These are phyloP conservation scores for Emydura subglobosa DNA, from an alignment of 2,113 vertebrate genomes.

Conservation along the genomic window DNA sequence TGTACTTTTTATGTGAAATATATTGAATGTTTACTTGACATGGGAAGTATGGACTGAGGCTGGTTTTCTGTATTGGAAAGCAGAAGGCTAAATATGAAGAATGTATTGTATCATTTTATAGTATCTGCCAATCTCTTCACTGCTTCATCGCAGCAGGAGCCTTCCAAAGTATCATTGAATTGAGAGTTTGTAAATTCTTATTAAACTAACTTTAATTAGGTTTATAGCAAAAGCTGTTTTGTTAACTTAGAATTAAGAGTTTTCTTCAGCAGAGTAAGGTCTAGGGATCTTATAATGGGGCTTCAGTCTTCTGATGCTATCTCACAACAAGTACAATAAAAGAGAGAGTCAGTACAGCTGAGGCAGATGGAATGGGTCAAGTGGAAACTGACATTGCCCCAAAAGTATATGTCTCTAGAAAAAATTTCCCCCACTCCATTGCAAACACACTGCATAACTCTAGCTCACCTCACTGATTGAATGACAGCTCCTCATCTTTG, in stretches of 20 bases:
- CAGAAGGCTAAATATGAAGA: conserved; percentile 20
- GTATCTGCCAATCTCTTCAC: neutral
- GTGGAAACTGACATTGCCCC: neutral
- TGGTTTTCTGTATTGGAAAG: conserved; percentile 24
- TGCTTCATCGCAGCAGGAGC: conserved; percentile 46
- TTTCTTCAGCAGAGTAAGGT: neutral
- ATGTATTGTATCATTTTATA: conserved; percentile 17
- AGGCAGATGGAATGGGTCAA: neutral
- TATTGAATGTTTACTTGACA: neutral
- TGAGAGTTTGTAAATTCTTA: conserved; percentile 37
- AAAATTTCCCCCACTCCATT: neutral
- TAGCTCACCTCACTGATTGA: neutral
- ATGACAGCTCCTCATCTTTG: neutral
- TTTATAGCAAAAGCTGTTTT: conserved; percentile 28
- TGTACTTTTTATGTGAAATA: conserved; percentile 24
- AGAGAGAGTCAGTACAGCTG: neutral
- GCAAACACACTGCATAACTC: neutral
- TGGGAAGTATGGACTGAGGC: neutral
- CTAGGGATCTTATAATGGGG: neutral
- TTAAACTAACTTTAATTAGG: conserved; percentile 16
- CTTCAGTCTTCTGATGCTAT: neutral
- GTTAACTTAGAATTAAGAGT: neutral
- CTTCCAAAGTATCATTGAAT: neutral
- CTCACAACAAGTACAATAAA: neutral
- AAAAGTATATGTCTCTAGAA: neutral